Conservation (phyloP, 2,113 vertebrate genomes). For the Tinamus guttatus region DNA sequence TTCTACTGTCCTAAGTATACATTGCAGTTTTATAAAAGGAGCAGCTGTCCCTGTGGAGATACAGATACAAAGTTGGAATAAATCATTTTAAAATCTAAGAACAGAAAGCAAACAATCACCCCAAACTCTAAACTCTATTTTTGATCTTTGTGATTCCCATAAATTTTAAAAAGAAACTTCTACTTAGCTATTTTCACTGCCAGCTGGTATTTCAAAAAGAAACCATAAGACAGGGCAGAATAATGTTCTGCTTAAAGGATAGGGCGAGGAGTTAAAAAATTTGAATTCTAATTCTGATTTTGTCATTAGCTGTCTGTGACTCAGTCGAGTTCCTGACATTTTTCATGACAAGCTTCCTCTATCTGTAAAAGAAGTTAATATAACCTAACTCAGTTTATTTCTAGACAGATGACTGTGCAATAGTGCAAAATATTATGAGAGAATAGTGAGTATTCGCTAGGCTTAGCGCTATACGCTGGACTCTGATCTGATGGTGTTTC, state of each 20-base stretch:
- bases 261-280: neutral
- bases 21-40: neutral
- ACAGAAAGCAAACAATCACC: neutral
- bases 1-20: neutral
- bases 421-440: neutral
- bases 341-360: constrained; percentile 5
- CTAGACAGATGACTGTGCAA: neutral
- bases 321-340: neutral
- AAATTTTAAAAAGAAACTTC: neutral
- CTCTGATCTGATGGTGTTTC: neutral
- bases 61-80: neutral
- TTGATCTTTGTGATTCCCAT: neutral
- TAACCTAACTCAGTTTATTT: neutral
- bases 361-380: neutral
- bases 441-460: neutral
- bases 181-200: neutral
- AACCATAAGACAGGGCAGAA: neutral
- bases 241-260: neutral
- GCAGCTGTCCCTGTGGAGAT: neutral
- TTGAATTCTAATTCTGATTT: neutral
- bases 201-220: neutral
- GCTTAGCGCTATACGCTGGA: neutral
- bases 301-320: neutral
- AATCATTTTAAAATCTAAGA: neutral
- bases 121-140: neutral